Conservation (phyloP, 2,113 vertebrate species). For the Cyphomyrus plagiostoma region DNA sequence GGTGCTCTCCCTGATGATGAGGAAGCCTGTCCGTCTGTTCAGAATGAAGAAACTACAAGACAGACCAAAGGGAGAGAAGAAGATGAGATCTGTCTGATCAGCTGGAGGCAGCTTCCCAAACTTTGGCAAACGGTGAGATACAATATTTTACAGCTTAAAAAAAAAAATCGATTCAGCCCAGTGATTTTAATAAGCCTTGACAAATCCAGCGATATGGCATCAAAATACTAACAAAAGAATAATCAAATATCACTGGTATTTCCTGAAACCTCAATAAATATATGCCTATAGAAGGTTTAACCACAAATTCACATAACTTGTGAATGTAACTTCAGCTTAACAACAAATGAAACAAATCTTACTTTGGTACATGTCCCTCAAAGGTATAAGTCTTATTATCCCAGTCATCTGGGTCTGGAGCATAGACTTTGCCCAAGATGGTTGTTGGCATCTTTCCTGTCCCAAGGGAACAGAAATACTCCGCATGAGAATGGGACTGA, state of each 20-base stretch:
- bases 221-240: neutral
- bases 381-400: slow-evolving; percentile 83
- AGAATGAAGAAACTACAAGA: slow-evolving; percentile 70
- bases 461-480: slow-evolving; percentile 30
- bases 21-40: slow-evolving; percentile 75
- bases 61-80: neutral
- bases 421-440: slow-evolving; percentile 74
- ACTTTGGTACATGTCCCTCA: slow-evolving; percentile 77
- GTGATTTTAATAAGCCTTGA: neutral
- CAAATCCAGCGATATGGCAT: neutral
- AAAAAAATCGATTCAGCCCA: neutral
- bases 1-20: slow-evolving; percentile 73
- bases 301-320: neutral
- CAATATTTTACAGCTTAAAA: neutral
- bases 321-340: neutral
- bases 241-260: neutral
- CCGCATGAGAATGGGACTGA: neutral
- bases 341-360: slow-evolving; percentile 36
- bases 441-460: slow-evolving; percentile 73
- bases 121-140: neutral
- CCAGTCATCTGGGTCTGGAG: slow-evolving; percentile 82
- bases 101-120: neutral
- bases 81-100: neutral
- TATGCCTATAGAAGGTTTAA: neutral
- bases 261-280: neutral